Percentiles rank a stretch among this genome's conserved stretches.
Evolutionary conservation across 2,888 invertebrate species (phyloP).

Genomic region (Ramazzottius varieornatus): DNA sequence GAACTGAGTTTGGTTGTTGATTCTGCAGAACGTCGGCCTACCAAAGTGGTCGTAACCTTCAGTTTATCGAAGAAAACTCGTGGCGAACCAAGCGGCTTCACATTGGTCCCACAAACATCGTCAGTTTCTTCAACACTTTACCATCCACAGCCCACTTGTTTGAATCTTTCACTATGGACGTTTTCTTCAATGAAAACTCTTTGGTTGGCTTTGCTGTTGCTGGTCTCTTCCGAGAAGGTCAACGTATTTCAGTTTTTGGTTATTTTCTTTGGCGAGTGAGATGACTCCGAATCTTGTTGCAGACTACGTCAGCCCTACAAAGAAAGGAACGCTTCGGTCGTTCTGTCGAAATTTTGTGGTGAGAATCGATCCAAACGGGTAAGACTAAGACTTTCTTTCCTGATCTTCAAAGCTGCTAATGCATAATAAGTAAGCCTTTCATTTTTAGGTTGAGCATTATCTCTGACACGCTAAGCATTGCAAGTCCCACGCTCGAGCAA

Average conservation of each 20-base stretch:
- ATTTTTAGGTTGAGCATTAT: constrained; percentile 19
- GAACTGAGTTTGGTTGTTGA: too few species aligned
- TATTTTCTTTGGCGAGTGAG: neutral
- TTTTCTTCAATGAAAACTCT: neutral
- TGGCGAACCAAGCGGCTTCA: neutral
- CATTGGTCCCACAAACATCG: neutral
- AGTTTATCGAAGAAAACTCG: neutral
- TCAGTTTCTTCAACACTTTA: neutral
- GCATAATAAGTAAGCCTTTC: too few species aligned
- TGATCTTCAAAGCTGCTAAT: neutral
- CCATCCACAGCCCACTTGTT: neutral
- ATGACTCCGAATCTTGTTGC: neutral
- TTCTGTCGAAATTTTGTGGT: constrained; percentile 2
- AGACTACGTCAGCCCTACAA: neutral
- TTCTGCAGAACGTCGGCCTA: too few species aligned
- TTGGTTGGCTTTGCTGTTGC: neutral
- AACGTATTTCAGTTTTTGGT: neutral
- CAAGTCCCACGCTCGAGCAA: constrained; percentile 37
- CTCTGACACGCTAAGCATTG: constrained; percentile 23
- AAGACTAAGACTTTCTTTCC: neutral
- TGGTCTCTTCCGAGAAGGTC: neutral
- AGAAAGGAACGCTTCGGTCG: neutral
- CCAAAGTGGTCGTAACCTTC: neutral
- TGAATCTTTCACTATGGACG: neutral
- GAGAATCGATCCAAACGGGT: neutral